Conservation (phyloP, 2,797 vertebrate species). For the Sebastiscus tertius region DNA sequence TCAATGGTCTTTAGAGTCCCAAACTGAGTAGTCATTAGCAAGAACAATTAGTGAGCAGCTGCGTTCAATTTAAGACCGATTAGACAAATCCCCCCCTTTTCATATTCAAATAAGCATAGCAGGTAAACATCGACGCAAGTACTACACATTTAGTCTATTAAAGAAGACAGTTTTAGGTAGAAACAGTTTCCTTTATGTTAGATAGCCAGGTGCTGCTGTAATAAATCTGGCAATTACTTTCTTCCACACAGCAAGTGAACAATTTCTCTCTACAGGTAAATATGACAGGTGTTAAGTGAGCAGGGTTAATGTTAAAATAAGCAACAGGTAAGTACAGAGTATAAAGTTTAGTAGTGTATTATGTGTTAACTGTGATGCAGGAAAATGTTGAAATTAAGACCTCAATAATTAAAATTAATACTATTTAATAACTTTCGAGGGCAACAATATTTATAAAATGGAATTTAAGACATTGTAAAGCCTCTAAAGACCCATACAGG, state of each 20-base stretch:
- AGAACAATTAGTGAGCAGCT: background rate
- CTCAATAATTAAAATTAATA: background rate
- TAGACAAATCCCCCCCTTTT: fast-evolving
- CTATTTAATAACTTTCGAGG: background rate
- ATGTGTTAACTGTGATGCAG: background rate
- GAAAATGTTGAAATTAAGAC: background rate
- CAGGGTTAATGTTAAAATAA: background rate
- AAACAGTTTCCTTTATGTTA: background rate
- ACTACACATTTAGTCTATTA: background rate
- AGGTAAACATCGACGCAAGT: background rate
- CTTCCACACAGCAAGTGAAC: no score
- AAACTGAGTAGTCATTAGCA: background rate
- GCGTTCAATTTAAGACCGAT: background rate
- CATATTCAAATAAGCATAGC: background rate
- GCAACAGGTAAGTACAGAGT: background rate
- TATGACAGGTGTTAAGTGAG: background rate
- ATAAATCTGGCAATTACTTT: background rate
- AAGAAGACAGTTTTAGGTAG: background rate
- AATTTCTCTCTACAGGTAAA: background rate
- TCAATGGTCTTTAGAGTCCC: no score
- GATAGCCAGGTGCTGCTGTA: background rate
- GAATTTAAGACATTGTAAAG: background rate
- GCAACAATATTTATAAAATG: background rate
- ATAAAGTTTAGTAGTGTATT: background rate
- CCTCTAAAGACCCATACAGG: background rate